Conservation (phyloP, 1,140 invertebrate genomes). For the Stegodyphus mimosarum region DNA sequence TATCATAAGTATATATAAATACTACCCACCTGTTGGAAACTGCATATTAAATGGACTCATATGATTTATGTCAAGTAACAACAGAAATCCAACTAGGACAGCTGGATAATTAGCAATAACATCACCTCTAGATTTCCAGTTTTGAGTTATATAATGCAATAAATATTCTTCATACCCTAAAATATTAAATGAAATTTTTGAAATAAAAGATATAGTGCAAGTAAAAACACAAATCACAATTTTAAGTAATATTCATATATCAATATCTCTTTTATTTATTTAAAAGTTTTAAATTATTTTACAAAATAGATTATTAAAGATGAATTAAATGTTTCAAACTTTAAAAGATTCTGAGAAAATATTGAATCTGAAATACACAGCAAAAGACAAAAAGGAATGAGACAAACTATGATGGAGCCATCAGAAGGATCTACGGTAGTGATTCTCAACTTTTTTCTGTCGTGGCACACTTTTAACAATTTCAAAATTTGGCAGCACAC, state of each 20-base stretch:
- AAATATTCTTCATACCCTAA: constrained; percentile 35
- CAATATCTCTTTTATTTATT: not conserved
- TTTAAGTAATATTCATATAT: not conserved
- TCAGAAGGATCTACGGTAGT: too few species aligned
- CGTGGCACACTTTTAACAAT: too few species aligned
- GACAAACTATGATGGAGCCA: too few species aligned
- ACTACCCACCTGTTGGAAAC: not conserved
- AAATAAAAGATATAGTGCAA: not conserved
- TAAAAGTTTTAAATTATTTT: not conserved
- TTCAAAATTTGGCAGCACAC: too few species aligned
- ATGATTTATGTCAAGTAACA: constrained; percentile 18
- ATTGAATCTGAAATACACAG: not conserved
- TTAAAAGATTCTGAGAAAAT: not conserved
- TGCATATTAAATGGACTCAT: constrained; percentile 6
- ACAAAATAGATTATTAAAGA: too few species aligned
- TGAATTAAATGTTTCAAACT: not conserved
- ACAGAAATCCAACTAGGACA: constrained; percentile 27
- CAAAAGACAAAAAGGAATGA: too few species aligned
- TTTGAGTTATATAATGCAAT: constrained; percentile 23
- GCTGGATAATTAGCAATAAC: constrained; percentile 16
- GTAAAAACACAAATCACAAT: not conserved
- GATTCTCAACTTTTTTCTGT: too few species aligned
- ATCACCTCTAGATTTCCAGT: constrained; percentile 12
- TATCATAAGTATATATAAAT: not conserved
- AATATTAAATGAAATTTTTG: not conserved